A percentile compares a stretch with the other conserved stretches of the same genome.
Conservation (phyloP, 2,888 invertebrate species). For the Diplazon laetatorius region DNA sequence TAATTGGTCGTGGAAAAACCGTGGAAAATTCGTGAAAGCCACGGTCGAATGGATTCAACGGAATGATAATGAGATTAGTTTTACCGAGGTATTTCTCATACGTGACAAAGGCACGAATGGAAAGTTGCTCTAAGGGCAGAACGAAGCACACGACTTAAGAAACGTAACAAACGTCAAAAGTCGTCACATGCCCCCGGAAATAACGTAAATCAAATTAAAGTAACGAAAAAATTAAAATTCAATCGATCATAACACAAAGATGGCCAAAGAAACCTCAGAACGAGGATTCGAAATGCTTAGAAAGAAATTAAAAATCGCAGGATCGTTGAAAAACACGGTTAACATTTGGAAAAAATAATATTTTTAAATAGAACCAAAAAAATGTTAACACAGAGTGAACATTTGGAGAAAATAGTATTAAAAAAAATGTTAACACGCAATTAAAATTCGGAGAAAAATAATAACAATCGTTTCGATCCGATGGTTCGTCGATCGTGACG, state of each 20-base stretch:
- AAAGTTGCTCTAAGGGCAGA: background rate
- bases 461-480: too few species aligned
- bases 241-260: conserved; percentile 8
- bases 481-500: background rate
- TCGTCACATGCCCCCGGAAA: too few species aligned
- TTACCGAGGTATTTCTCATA: background rate
- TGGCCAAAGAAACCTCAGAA: conserved; percentile 5
- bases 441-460: too few species aligned
- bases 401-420: background rate
- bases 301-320: background rate
- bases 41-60: too few species aligned
- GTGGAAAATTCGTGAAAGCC: too few species aligned
- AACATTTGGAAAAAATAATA: background rate
- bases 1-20: too few species aligned
- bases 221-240: conserved; percentile 9
- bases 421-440: too few species aligned
- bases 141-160: background rate
- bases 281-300: background rate
- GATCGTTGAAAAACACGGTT: too few species aligned
- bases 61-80: background rate
- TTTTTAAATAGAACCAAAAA: background rate
- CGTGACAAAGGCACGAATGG: background rate
- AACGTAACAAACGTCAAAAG: background rate
- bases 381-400: background rate
- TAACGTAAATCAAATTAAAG: background rate